Evolutionary conservation across 1,140 invertebrate species (phyloP).

Genomic region (Zeugodacus cucurbitae): DNA sequence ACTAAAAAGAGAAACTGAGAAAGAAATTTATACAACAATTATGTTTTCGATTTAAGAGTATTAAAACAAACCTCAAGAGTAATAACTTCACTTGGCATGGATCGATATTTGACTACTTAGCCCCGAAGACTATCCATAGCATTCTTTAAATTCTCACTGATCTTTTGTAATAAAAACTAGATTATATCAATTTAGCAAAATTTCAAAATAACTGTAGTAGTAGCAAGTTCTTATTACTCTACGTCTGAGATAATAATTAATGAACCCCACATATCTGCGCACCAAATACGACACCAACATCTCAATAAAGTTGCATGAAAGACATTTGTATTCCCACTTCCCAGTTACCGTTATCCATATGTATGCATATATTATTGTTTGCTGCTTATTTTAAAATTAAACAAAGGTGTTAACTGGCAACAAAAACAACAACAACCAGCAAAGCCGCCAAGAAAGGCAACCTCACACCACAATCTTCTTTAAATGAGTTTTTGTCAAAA

Average conservation of each 20-base stretch:
- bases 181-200: background rate
- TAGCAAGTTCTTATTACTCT: no score
- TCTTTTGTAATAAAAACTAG: no score
- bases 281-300: background rate
- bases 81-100: no score
- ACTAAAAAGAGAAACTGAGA: no score
- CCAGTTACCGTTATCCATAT: background rate
- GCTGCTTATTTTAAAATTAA: slow-evolving; percentile 12
- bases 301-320: background rate
- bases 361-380: background rate
- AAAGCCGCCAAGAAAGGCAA: background rate
- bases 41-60: no score
- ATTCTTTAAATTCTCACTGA: no score
- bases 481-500: slow-evolving; percentile 54
- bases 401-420: background rate
- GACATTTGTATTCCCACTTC: background rate
- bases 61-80: no score
- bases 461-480: background rate
- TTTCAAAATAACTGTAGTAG: no score
- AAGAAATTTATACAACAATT: no score
- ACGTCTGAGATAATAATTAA: background rate
- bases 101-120: no score
- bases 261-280: background rate
- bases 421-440: background rate
- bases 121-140: no score